phyloP scores from a whole-genome alignment of 2,888 invertebrate species.

The Cantharis rustica region DNA sequence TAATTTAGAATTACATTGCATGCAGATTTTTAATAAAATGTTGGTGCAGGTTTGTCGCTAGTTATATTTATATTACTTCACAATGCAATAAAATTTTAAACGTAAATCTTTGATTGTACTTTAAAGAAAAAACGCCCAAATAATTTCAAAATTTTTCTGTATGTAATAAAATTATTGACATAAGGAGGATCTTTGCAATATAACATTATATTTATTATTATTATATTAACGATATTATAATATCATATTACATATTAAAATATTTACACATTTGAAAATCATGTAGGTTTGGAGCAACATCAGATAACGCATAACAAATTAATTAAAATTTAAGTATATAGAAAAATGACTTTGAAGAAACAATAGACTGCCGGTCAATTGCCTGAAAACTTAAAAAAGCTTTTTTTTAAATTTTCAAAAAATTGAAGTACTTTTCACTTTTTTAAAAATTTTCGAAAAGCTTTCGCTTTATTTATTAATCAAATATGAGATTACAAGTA shows the following conservation, averaged over 20 bases:
- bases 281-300: background rate
- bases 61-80: background rate
- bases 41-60: background rate
- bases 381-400: too few relatives aligned
- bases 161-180: background rate
- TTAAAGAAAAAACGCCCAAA: background rate
- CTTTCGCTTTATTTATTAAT: too few relatives aligned
- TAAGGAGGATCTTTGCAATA: background rate
- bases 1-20: constrained; percentile 19
- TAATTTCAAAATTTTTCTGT: background rate
- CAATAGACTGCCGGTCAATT: too few relatives aligned
- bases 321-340: too few relatives aligned
- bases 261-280: background rate
- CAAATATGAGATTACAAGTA: too few relatives aligned
- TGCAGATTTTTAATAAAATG: background rate
- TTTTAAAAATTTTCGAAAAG: too few relatives aligned
- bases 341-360: too few relatives aligned
- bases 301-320: background rate
- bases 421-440: too few relatives aligned
- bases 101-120: background rate
- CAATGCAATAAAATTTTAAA: background rate
- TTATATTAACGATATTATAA: background rate
- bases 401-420: too few relatives aligned
- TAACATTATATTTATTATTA: background rate
- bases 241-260: background rate